Percentiles rank a stretch among this genome's conserved stretches.
Conservation (phyloP, 2,888 invertebrate genomes). For the Itoplectis maculator region DNA sequence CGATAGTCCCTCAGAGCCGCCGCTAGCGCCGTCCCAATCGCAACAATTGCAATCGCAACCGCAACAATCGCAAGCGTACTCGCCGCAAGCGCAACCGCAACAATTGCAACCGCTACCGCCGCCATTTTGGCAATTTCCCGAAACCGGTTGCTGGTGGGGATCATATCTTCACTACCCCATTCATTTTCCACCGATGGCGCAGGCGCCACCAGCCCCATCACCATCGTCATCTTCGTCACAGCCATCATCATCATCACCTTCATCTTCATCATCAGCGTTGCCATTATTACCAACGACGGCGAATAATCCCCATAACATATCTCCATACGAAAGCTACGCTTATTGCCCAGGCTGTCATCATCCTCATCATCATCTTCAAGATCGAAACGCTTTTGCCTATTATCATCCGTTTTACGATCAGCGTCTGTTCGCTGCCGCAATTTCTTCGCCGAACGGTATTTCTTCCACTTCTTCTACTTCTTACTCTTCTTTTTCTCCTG, state of each 20-base stretch:
- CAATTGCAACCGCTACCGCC: conserved; percentile 66
- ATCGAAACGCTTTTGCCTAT: conserved; percentile 42
- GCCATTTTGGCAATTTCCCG: conserved; percentile 73
- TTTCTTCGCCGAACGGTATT: neutral
- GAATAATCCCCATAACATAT: conserved; percentile 43
- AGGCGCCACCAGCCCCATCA: conserved; percentile 53
- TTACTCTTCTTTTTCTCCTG: conserved; percentile 2
- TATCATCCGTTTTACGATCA: conserved; percentile 59
- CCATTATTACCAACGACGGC: conserved; percentile 36
- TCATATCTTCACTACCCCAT: conserved; percentile 70
- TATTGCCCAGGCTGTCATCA: conserved; percentile 28
- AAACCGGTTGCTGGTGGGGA: conserved; percentile 75
- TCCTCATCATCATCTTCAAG: conserved; percentile 41
- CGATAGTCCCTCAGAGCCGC: conserved; percentile 75
- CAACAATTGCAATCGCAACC: conserved; percentile 25
- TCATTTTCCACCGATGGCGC: conserved; percentile 49
- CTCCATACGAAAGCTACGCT: conserved; percentile 43
- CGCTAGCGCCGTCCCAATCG: conserved; percentile 74
- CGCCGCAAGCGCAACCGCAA: conserved; percentile 7
- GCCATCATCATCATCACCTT: conserved; percentile 40
- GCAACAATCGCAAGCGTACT: conserved; percentile 25
- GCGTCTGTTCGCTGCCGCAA: conserved; percentile 35
- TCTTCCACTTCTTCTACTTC: conserved; percentile 17
- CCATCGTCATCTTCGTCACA: conserved; percentile 33
- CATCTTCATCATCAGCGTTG: conserved; percentile 29